phyloP scores from a whole-genome alignment of 2,113 vertebrate species.

The Henicopernis longicauda region DNA sequence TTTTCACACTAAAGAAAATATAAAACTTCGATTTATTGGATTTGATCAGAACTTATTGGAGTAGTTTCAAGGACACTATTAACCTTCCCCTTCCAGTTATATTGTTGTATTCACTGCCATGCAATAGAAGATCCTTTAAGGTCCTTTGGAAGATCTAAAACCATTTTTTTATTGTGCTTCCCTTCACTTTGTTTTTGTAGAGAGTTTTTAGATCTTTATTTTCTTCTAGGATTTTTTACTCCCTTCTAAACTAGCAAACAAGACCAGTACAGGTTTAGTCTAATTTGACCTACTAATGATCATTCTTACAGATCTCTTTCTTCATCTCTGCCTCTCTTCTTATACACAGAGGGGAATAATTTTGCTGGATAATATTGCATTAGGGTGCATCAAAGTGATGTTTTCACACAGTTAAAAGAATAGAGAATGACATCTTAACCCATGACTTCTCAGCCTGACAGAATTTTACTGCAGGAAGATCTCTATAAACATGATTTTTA shows the following conservation, averaged over 20 bases:
- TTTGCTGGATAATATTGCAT: background rate
- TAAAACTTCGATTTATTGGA: background rate
- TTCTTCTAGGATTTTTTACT: background rate
- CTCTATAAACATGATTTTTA: background rate
- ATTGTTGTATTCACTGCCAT: background rate
- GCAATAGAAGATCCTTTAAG: background rate
- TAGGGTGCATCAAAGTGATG: background rate
- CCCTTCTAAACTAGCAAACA: rapidly evolving
- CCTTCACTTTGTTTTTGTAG: background rate
- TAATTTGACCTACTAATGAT: background rate
- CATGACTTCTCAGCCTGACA: background rate
- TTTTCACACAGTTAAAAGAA: background rate
- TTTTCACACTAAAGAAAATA: background rate
- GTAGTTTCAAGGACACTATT: background rate
- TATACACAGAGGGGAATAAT: background rate
- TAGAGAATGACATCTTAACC: background rate
- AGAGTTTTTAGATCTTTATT: background rate
- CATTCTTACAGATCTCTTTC: background rate
- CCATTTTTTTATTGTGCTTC: background rate
- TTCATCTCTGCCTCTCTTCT: background rate
- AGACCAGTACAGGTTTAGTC: background rate
- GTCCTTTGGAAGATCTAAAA: background rate
- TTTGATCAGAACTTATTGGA: background rate
- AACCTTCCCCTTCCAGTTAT: background rate
- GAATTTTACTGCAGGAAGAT: background rate